phyloP scores from a whole-genome alignment of 1,140 invertebrate genomes.

The Hyles vespertilio region DNA sequence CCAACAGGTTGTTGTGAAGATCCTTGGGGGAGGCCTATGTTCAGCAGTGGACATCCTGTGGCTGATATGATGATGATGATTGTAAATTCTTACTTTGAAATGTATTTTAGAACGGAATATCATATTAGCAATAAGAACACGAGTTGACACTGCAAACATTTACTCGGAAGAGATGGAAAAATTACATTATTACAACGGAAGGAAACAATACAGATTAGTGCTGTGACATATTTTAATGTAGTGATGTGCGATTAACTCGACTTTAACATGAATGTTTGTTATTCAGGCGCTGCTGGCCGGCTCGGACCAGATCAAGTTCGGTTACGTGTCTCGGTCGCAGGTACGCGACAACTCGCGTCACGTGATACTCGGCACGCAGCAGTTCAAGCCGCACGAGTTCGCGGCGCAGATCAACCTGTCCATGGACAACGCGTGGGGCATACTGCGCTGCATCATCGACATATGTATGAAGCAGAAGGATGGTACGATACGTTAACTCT shows the following conservation, averaged over 20 bases:
- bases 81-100: no score
- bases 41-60: no score
- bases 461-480: conserved; percentile 98
- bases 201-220: no score
- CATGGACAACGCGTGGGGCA: conserved; percentile 99
- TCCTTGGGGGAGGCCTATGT: no score
- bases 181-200: no score
- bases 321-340: conserved; percentile 96
- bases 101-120: no score
- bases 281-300: conserved; percentile 91
- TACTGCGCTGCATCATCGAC: conserved; percentile 98
- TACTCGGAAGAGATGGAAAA: no score
- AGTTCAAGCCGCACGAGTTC: conserved; percentile 99
- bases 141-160: no score
- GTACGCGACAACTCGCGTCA: conserved; percentile 96
- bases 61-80: no score
- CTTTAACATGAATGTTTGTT: conserved; percentile 5
- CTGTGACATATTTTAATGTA: no score
- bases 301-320: conserved; percentile 98
- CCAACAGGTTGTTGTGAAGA: no score
- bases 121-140: no score
- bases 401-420: conserved; percentile 99
- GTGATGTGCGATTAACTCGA: not conserved
- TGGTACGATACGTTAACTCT: conserved; percentile 77
- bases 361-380: conserved; percentile 98